phyloP scores from a whole-genome alignment of 2,888 invertebrate species.

The Gisinianus flammeolus region DNA sequence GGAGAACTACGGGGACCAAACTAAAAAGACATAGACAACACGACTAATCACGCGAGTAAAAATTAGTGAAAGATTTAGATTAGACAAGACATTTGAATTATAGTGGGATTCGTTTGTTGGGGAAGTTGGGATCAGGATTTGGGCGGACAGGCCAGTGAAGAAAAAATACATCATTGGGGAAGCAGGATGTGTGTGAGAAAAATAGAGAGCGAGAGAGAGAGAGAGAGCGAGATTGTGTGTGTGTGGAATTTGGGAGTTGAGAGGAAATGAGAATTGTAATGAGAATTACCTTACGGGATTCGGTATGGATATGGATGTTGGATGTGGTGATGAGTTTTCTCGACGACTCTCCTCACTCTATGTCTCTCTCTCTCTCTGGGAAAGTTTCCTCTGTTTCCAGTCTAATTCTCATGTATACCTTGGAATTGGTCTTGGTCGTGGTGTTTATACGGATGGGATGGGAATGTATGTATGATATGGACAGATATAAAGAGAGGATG shows the following conservation, averaged over 20 bases:
- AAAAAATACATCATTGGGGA: background rate
- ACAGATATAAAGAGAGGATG: background rate
- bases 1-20: background rate
- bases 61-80: conserved; percentile 17
- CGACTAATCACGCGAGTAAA: conserved; percentile 6
- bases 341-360: no score
- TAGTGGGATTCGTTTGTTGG: background rate
- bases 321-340: background rate
- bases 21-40: background rate
- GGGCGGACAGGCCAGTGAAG: conserved; percentile 5
- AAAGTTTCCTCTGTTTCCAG: background rate
- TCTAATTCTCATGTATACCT: background rate
- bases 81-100: conserved; percentile 9
- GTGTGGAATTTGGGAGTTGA: background rate
- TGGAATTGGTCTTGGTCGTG: background rate
- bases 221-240: background rate
- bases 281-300: background rate
- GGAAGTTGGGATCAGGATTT: background rate
- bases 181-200: background rate
- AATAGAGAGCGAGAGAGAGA: background rate
- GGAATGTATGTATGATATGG: background rate
- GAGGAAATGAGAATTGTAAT: background rate
- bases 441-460: background rate
- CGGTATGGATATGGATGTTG: background rate
- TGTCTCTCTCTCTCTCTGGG: no score